A percentile compares a stretch with the other conserved stretches of the same genome.
Evolutionary conservation across 2,113 vertebrate genomes (phyloP).

Genomic region (Salminus brasiliensis): DNA sequence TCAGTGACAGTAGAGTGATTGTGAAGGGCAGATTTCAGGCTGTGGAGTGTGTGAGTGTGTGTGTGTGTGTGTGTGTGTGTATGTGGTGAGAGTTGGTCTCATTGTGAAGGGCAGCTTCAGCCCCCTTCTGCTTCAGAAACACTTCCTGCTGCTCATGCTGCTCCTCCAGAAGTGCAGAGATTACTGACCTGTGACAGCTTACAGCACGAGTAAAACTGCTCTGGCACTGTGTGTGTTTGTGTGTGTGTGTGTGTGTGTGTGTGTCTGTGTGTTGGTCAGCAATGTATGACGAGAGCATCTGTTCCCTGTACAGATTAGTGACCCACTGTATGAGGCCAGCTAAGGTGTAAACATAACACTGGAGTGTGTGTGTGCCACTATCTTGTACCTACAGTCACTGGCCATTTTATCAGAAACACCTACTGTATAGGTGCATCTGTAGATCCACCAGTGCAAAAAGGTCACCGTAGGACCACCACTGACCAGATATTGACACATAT

Average conservation of each 20-base stretch:
- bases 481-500: too few relatives aligned
- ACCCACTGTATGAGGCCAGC: slow-evolving; percentile 33
- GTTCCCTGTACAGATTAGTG: slow-evolving; percentile 45
- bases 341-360: slow-evolving; percentile 32
- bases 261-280: slow-evolving; percentile 19
- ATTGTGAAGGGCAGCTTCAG: slow-evolving; percentile 33
- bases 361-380: slow-evolving; percentile 20
- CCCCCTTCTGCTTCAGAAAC: background rate
- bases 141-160: background rate
- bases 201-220: slow-evolving; percentile 8
- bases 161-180: slow-evolving; percentile 14
- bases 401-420: too few relatives aligned
- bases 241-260: slow-evolving; percentile 17
- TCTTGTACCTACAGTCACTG: too few relatives aligned
- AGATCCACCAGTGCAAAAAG: too few relatives aligned
- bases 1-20: too few relatives aligned
- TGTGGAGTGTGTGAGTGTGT: too few relatives aligned
- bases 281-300: slow-evolving; percentile 50
- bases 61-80: background rate
- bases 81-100: background rate
- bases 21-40: too few relatives aligned
- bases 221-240: slow-evolving; percentile 3
- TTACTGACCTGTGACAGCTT: slow-evolving; percentile 37
- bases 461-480: too few relatives aligned
- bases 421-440: too few relatives aligned